phyloP scores from a whole-genome alignment of 2,797 vertebrate species.

The Sebastes hubbsi region DNA sequence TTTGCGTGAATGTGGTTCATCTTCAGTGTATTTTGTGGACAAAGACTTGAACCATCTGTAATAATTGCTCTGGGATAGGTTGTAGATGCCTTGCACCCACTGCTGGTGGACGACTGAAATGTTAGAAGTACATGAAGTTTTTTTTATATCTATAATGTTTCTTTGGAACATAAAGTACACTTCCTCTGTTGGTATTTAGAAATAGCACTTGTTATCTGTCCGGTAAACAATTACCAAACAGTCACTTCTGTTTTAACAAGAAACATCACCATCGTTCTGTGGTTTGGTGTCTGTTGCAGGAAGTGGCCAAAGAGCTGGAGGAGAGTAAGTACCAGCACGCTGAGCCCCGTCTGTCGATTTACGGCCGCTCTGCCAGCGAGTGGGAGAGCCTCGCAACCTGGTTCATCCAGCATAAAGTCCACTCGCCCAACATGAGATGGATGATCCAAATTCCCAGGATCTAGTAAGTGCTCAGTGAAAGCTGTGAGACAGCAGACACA shows the following conservation, averaged over 20 bases:
- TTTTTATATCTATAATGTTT: neutral
- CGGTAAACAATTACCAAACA: neutral
- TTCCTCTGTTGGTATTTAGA: neutral
- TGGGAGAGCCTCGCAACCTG: constrained; percentile 90
- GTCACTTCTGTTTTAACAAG: constrained; percentile 18
- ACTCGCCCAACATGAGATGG: constrained; percentile 96
- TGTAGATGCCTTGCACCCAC: neutral
- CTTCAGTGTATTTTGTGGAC: neutral
- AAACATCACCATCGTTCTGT: constrained; percentile 15
- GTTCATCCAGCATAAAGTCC: constrained; percentile 95
- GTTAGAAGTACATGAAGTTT: neutral
- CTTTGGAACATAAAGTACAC: neutral
- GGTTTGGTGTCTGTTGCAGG: constrained; percentile 77
- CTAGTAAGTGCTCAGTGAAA: constrained; percentile 86
- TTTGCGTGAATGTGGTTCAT: neutral
- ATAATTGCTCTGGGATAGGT: neutral
- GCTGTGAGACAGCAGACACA: neutral
- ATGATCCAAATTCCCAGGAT: constrained; percentile 97
- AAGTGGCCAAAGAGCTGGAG: constrained; percentile 91
- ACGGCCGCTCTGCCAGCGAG: constrained; percentile 90
- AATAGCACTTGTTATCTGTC: neutral
- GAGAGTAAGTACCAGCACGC: constrained; percentile 96
- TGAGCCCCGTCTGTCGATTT: constrained; percentile 95
- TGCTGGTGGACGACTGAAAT: neutral
- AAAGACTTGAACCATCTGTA: neutral